Conservation (phyloP, 1,140 invertebrate species). For the Drosophila takahashii region DNA sequence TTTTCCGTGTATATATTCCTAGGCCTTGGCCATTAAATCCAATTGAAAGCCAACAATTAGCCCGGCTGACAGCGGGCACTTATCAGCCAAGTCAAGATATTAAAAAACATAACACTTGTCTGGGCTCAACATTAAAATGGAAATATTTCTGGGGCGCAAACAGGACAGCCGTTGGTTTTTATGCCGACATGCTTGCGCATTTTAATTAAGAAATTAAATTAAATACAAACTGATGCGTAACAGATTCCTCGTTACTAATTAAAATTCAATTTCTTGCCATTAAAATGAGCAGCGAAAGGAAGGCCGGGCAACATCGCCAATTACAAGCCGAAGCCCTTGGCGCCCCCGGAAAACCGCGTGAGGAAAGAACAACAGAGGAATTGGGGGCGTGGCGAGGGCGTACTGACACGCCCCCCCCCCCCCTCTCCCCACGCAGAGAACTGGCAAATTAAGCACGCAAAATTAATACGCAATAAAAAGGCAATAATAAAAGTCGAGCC, state of each 20-base stretch:
- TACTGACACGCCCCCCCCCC: not conserved
- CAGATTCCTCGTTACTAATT: constrained; percentile 83
- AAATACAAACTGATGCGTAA: constrained; percentile 83
- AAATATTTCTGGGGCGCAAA: constrained; percentile 28
- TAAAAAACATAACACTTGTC: constrained; percentile 51
- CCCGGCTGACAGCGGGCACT: constrained; percentile 4
- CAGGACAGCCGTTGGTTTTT: constrained; percentile 60
- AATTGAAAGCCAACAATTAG: constrained; percentile 30
- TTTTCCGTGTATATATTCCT: too few species aligned
- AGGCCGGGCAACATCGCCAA: constrained; percentile 61
- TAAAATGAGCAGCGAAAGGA: constrained; percentile 68
- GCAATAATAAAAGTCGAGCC: constrained; percentile 78
- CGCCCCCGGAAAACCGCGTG: constrained; percentile 42
- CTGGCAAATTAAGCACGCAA: constrained; percentile 81
- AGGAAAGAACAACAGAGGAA: constrained; percentile 15
- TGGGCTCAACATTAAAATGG: constrained; percentile 43
- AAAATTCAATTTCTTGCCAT: constrained; percentile 84
- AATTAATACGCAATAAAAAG: constrained; percentile 84
- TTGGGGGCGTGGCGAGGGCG: constrained; percentile 4
- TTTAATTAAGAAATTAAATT: constrained; percentile 84
- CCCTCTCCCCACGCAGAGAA: not conserved
- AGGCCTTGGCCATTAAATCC: not conserved
- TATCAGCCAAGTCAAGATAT: constrained; percentile 20
- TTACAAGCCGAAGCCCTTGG: constrained; percentile 70
- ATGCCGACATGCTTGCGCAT: constrained; percentile 77